Conservation (phyloP, 37 sponge, comb jelly and placozoan genomes). For the Chondrosia reniformis region DNA sequence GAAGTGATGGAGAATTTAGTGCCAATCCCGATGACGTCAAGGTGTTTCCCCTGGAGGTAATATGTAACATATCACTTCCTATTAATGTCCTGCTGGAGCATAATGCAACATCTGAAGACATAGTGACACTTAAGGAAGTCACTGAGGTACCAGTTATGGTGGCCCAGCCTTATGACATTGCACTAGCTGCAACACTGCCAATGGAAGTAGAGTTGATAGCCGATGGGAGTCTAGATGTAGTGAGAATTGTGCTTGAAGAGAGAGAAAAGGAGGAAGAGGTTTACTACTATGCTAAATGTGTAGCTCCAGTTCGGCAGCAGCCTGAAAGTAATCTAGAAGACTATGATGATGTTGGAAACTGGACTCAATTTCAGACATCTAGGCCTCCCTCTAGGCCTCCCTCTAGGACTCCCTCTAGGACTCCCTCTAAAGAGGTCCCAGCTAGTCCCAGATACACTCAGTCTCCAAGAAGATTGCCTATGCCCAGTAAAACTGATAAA, state of each 20-base stretch:
- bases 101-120: not conserved
- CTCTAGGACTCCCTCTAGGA: too few relatives aligned
- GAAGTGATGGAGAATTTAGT: not conserved
- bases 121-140: not conserved
- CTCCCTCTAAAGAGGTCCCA: too few relatives aligned
- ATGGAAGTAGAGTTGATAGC: not conserved
- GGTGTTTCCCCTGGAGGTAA: not conserved
- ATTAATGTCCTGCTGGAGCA: not conserved
- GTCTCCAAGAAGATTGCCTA: too few relatives aligned
- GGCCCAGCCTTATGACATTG: not conserved
- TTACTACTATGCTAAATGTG: too few relatives aligned
- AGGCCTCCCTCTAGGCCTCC: too few relatives aligned
- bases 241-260: not conserved
- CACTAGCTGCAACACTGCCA: not conserved
- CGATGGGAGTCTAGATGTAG: not conserved
- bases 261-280: not conserved
- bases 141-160: not conserved
- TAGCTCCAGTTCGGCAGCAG: too few relatives aligned
- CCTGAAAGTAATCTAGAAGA: too few relatives aligned
- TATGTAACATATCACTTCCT: not conserved
- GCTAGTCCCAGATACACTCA: too few relatives aligned
- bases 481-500: too few relatives aligned
- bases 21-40: not conserved
- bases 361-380: too few relatives aligned
- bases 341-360: too few relatives aligned